Conservation (phyloP, 2,888 invertebrate species). For the Troilus luridus region DNA sequence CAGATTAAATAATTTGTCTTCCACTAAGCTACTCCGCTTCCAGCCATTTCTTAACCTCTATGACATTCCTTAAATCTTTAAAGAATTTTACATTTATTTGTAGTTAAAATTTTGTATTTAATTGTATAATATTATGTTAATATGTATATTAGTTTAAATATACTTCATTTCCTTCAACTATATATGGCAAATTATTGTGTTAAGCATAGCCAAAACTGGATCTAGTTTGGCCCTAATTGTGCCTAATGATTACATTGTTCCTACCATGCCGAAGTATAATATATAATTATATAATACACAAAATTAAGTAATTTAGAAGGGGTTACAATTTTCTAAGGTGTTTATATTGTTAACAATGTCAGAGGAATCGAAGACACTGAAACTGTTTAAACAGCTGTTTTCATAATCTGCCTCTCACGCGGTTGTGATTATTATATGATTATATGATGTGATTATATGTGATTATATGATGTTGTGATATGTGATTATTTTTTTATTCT, state of each 20-base stretch:
- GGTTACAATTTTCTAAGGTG: neutral
- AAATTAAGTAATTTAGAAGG: neutral
- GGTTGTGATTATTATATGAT: neutral
- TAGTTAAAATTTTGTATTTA: too few species aligned
- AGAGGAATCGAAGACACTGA: neutral
- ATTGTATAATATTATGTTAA: too few species aligned
- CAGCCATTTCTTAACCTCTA: too few species aligned
- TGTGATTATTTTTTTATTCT: neutral
- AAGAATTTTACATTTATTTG: too few species aligned
- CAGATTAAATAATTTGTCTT: too few species aligned
- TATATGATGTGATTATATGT: too few species aligned
- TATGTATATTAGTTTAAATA: neutral
- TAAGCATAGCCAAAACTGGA: neutral
- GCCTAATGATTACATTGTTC: neutral
- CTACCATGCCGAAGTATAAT: neutral
- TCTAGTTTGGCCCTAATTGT: neutral
- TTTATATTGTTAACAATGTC: neutral
- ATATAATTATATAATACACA: neutral
- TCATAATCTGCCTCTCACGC: neutral
- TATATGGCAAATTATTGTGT: neutral
- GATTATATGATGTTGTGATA: too few species aligned
- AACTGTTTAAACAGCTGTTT: conserved; percentile 30
- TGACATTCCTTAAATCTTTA: too few species aligned
- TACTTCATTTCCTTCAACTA: neutral
- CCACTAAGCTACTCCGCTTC: too few species aligned